Base-by-base conservation (phyloP, 2,888 invertebrate genomes). In the Imbricaverruca yamaguchii region DNA sequence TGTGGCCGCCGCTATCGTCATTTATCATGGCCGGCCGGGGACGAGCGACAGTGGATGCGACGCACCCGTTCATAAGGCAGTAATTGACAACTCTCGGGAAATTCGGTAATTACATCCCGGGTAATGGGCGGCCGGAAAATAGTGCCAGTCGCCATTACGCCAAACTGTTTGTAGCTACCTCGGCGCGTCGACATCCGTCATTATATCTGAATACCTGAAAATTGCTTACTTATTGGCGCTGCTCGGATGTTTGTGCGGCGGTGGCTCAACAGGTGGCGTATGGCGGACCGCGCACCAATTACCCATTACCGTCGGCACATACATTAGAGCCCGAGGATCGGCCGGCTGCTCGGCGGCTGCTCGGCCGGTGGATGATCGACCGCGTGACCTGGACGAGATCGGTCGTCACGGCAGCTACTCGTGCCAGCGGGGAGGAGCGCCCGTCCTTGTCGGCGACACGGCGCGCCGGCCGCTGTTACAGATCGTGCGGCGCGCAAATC, bases 181-280 rank as follows among this genome's bases (percentile, higher is more conserved):
- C 53, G 15, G 10, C 53, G 11, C 12, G 55, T 18, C 7, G 55
- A 7, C 10, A 74, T 74, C 74, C 21, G 74, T 74, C 74, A 74
- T 74, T 74, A 74, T 21, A 9, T 6, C 21, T 53, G 74, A 74
- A 74, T 74, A 55, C 74, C 53, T 21, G 74, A n/a, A 74, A 74
- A 74, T 74, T 74, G 74, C 74, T 74, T 74, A 74, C 74, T 74
- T 74, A 74, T 74, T 74, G 74, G 74, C 74, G 74, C 21, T 4
- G 74, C 8, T 55, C 21, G 55, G 74, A 74, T 74, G 74, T 74
- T 74, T 74, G 55, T 74, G 74, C 55, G 55, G 13, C 39, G 15
- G 10, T 9, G 21, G 13, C 69, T 74, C 74, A 74, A 74, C 74
- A 74, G 74, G 74, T 74, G 74, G 74, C 74, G 18, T 18, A 53